Evolutionary conservation across 30 jellyfish, hydroid and myxozoan species (phyloP).

Genomic region (Clytia hemisphaerica): DNA sequence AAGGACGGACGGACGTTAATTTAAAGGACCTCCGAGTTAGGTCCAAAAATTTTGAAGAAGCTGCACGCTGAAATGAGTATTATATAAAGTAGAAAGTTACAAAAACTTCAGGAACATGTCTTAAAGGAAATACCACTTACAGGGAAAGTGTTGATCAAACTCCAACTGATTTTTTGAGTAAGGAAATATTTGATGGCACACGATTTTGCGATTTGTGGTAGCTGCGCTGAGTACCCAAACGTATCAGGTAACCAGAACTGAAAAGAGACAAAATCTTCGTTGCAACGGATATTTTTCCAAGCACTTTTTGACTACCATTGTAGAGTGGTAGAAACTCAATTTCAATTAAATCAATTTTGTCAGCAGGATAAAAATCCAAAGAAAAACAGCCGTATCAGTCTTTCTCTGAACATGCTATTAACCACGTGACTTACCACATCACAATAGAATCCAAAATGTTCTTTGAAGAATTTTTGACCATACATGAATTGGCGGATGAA

Average conservation of each 20-base stretch:
- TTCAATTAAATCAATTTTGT: no score
- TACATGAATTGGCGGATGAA: conserved; percentile 81
- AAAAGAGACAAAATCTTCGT: neutral
- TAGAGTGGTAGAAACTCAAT: no score
- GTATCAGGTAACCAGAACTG: conserved; percentile 97
- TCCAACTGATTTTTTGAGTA: conserved; percentile 90
- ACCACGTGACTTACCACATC: conserved; percentile 49
- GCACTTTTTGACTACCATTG: no score
- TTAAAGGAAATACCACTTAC: conserved; percentile 24
- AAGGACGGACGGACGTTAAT: no score
- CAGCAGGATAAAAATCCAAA: no score
- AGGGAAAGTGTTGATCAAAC: conserved; percentile 71
- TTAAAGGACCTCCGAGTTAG: no score
- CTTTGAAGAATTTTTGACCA: conserved; percentile 72
- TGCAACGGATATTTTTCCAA: no score
- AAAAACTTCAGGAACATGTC: neutral
- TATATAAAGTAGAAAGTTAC: neutral
- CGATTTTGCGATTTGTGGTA: conserved; percentile 63
- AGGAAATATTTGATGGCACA: conserved; percentile 77
- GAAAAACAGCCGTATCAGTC: no score
- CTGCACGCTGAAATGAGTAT: neutral
- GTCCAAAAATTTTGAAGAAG: no score
- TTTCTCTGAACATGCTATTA: no score
- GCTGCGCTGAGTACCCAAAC: conserved; percentile 87
- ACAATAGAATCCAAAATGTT: conserved; percentile 57